Base-by-base conservation (phyloP, 2,797 vertebrate genomes). In the Myotis daubentonii region DNA sequence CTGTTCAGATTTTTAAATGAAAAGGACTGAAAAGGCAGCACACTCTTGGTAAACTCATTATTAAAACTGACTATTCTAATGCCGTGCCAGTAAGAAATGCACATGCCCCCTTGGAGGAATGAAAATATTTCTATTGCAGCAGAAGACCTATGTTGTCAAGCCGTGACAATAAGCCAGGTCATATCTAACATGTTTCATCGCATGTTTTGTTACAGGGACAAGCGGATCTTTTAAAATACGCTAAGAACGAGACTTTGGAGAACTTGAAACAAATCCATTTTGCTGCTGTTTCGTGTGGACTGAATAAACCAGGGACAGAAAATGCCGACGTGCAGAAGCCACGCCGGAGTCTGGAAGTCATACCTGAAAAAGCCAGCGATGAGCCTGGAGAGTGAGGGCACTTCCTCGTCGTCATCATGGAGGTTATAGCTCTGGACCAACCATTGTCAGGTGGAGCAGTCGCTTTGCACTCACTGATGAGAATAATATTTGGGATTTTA, bases 261-360 rank as follows among this genome's bases (percentile, higher is more conserved):
- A 99, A 99, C 98, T 98, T 99, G 90, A 99, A 99, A 97, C 99
- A 99, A 98, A 99, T 99, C 97, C 99, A 99, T 98, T 99, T 99
- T 47, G 99, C 99, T 5, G 99, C 99, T 23, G 98, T 99, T 95
- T 99, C 99, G 0, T 99, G 99, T 95, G 99, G 99, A 97, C 99
- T 99, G 97, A 98, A 98, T 94, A 99, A 99, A 89, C 98, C 98
- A 3, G 98, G 98, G 81, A 97, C 93, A 6, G 98, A 98, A 81
- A 97, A 97, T 65, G 1, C 98, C 83, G 98, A 98, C 16, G 97
- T 19, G 95, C 98, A 98, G 95, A 99, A 96, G 96, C 96, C 98
- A n/a, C 98, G 98, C 66, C 98, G 98, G 96, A 99, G 99, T 97
- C 98, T 99, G 3, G 99, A 99, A 94, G 99, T 98, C 97, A 99